Evolutionary conservation across 2,797 vertebrate species (phyloP), one percentile per base, ranked within the genome.

Genomic region (Neosalanx taihuensis): DNA sequence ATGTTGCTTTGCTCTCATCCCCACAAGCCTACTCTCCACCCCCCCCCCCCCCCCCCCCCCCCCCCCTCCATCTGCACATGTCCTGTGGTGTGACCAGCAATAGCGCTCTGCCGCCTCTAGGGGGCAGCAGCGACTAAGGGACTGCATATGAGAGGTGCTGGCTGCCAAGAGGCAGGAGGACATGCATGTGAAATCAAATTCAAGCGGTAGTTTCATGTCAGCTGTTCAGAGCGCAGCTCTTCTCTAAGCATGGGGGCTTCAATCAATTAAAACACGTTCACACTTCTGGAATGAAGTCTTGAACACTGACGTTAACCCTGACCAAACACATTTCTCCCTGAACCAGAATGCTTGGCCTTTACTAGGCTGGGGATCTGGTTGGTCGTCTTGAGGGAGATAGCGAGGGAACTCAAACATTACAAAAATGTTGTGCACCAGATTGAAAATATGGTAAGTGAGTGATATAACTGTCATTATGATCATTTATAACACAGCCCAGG

Each of bases 61-160:
- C 49, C 18, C 13, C 5, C 71, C 53, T 64, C 20, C 31, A 61
- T 53, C 62, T n/a, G 83, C 83, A 88, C 89, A 89, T 85, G 88
- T 77, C 61, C 33, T 6, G 69, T 58, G 76, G 85, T 87, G 87
- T 91, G 88, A 89, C 76, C 29, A 64, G 71, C 72, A 78, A 61
- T 69, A 18, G 5, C 33, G 1, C 9, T 9, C n/a, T 3, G 12
- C 3, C 23, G 26, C 81, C 86, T 79, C 64, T 31, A 63, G 87
- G 67, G 71, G 84, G 83, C 81, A 70, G 72, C 64, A 66, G n/a
- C 66, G 20, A 15, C 20, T 49, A 49, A 4, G 23, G 17, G 66
- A 33, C n/a, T 33, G 17, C n/a, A 20, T 15, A 5, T 23, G 51
- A 58, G 29, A 56, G 26, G 6, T 17, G 23, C 20, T 26, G 26